Evolutionary conservation across 2,797 vertebrate genomes (phyloP).

Genomic region (Rhinoraja longicauda): DNA sequence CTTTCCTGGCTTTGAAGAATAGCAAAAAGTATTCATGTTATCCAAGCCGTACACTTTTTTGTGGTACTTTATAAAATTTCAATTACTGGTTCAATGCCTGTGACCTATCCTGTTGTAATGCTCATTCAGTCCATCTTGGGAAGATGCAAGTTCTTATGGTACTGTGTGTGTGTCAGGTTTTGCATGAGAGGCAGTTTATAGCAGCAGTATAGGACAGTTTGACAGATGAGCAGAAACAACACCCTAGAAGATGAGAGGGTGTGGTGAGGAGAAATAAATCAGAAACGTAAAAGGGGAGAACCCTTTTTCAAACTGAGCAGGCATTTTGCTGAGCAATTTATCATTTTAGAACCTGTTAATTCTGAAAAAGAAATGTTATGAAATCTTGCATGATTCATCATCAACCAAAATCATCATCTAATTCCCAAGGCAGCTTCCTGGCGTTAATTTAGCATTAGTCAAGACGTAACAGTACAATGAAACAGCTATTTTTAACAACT

Average conservation of each 20-base stretch:
- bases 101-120: not conserved
- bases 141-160: not conserved
- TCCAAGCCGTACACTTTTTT: not conserved
- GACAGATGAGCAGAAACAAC: not conserved
- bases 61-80: not conserved
- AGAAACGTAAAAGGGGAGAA: not conserved
- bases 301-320: not conserved
- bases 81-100: not conserved
- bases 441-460: constrained; percentile 21
- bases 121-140: not conserved
- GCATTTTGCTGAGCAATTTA: not conserved
- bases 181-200: not conserved
- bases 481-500: constrained; percentile 27
- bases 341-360: not conserved
- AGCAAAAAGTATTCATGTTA: not conserved
- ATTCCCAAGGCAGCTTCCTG: not conserved
- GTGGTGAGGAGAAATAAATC: not conserved
- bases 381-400: not conserved
- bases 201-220: not conserved
- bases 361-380: not conserved
- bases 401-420: not conserved
- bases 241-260: no score
- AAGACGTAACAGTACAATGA: not conserved
- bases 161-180: not conserved
- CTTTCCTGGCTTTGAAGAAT: not conserved